Evolutionary conservation across 1,140 invertebrate genomes (phyloP).

Genomic region (Aphelinus atriplicis): DNA sequence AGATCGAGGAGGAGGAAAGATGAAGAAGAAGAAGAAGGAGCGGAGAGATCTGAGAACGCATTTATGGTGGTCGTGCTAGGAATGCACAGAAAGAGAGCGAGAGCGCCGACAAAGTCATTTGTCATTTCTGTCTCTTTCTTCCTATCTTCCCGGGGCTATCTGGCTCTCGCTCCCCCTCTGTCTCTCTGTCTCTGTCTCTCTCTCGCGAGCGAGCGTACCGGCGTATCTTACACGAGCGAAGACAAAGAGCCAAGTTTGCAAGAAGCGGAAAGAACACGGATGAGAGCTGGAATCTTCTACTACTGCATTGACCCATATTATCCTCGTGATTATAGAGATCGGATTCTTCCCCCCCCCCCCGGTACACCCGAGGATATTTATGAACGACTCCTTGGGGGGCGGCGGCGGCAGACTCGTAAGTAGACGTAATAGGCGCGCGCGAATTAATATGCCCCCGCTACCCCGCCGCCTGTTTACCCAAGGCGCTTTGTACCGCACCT

Average conservation of each 20-base stretch:
- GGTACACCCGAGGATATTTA: no score
- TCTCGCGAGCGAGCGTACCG: no score
- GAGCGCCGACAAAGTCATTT: constrained; percentile 18
- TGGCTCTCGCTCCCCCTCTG: background rate
- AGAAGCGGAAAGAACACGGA: constrained; percentile 10
- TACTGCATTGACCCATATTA: constrained; percentile 24
- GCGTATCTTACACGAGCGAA: constrained; percentile 4
- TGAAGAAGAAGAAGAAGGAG: background rate
- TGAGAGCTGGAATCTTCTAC: constrained; percentile 10
- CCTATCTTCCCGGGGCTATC: no score
- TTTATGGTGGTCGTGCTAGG: constrained; percentile 48
- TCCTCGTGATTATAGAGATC: background rate
- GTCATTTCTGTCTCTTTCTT: background rate
- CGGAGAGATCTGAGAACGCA: constrained; percentile 25
- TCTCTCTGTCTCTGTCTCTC: constrained; percentile 11
- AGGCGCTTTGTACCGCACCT: no score
- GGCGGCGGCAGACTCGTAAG: no score
- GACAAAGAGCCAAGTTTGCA: constrained; percentile 14
- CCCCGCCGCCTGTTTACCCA: no score
- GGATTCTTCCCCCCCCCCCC: no score
- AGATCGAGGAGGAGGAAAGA: constrained; percentile 9
- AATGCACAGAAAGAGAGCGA: constrained; percentile 30
- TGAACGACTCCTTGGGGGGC: no score
- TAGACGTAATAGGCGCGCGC: no score
- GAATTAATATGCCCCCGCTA: no score